These are phyloP conservation scores for Eremobia ochroleuca DNA, from an alignment of 2,888 invertebrate species.

Conservation along the genomic window DNA sequence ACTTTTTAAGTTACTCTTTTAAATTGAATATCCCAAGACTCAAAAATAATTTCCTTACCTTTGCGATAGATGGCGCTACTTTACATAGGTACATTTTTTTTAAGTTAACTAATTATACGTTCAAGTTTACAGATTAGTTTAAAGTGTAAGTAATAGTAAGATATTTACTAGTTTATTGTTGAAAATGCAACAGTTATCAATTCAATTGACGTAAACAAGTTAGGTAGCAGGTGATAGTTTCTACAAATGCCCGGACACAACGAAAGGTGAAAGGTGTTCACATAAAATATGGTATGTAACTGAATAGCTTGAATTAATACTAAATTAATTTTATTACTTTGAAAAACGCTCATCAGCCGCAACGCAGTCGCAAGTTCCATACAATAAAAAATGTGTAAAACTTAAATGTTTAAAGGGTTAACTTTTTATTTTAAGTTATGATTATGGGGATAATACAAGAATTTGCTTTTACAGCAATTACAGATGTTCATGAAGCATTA, in stretches of 20 bases:
- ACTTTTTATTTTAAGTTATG: slow-evolving; percentile 23
- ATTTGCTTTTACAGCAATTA: slow-evolving; percentile 27
- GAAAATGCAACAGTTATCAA: slow-evolving; percentile 37
- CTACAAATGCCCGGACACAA: slow-evolving; percentile 24
- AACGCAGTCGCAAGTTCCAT: slow-evolving; percentile 31
- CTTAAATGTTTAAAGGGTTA: slow-evolving; percentile 19
- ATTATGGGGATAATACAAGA: background rate
- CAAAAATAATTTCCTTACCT: background rate
- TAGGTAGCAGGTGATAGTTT: slow-evolving; percentile 49
- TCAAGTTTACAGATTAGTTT: slow-evolving; percentile 15
- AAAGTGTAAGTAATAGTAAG: slow-evolving; percentile 33
- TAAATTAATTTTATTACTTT: slow-evolving; percentile 44
- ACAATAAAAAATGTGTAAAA: slow-evolving; percentile 31
- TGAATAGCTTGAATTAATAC: slow-evolving; percentile 56
- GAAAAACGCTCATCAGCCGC: slow-evolving; percentile 37
- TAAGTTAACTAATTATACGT: slow-evolving; percentile 7
- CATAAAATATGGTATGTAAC: slow-evolving; percentile 32
- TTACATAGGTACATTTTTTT: slow-evolving; percentile 1
- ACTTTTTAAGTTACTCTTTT: background rate
- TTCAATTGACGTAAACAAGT: slow-evolving; percentile 43
- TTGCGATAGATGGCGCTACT: slow-evolving; percentile 48
- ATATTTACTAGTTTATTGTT: slow-evolving; percentile 33
- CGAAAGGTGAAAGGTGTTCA: slow-evolving; percentile 59
- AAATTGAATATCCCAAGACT: background rate
- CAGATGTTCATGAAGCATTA: slow-evolving; percentile 6